Percentiles rank a stretch among this genome's conserved stretches.
These are phyloP conservation scores for Edolisoma coerulescens DNA, from an alignment of 2,113 vertebrate species.

Conservation along the genomic window DNA sequence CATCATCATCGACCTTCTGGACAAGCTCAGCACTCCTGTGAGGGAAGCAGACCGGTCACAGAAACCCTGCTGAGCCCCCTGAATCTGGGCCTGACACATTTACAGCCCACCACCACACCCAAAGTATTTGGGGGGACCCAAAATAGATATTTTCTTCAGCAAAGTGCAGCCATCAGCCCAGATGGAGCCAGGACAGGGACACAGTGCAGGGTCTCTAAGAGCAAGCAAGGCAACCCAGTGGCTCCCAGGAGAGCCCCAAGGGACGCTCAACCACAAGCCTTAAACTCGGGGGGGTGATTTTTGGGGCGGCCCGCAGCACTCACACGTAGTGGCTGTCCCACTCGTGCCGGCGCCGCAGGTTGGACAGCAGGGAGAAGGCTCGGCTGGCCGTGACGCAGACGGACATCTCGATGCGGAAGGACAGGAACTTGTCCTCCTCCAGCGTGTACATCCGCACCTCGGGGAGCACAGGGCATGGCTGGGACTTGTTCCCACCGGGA, in stretches of 20 bases:
- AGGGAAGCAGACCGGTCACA: rapidly evolving
- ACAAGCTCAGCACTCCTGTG: constrained; percentile 83
- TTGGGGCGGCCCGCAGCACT: constrained; percentile 32
- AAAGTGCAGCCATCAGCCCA: neutral
- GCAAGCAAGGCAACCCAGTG: rapidly evolving
- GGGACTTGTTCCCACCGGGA: rapidly evolving
- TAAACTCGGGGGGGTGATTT: rapidly evolving
- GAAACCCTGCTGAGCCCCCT: neutral
- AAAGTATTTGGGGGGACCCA: neutral
- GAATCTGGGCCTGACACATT: neutral
- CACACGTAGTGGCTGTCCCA: constrained; percentile 91
- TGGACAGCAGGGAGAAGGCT: constrained; percentile 87
- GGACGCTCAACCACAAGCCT: rapidly evolving
- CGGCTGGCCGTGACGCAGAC: constrained; percentile 72
- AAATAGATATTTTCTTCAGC: neutral
- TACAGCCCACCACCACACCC: neutral
- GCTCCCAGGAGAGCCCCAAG: neutral
- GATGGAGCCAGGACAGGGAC: rapidly evolving
- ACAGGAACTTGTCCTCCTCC: constrained; percentile 91
- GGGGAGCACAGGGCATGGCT: neutral
- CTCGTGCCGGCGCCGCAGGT: constrained; percentile 83
- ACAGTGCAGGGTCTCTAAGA: neutral
- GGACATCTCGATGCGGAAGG: constrained; percentile 86
- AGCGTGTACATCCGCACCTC: constrained; percentile 88
- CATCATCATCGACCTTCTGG: constrained; percentile 85